phyloP scores from a whole-genome alignment of 2,888 invertebrate species.

The Polyommatus icarus region DNA sequence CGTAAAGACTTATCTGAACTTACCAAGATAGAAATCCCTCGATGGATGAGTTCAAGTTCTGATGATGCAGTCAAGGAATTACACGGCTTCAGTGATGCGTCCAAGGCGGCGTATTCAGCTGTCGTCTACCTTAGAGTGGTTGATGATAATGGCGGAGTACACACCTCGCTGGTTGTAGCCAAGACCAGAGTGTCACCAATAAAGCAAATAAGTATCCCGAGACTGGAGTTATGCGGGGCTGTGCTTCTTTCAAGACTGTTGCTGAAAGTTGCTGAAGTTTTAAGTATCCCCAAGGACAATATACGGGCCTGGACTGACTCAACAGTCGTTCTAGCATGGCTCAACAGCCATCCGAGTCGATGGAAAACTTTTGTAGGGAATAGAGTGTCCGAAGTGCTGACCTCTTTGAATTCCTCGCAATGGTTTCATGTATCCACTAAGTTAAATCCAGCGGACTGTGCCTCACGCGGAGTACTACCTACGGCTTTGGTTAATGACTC shows the following conservation, averaged over 20 bases:
- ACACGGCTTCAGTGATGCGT: conserved; percentile 1
- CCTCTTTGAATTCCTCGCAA: no score
- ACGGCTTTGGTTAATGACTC: no score
- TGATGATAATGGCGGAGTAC: not conserved
- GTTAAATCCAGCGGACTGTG: no score
- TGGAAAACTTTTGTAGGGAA: no score
- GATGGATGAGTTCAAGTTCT: not conserved
- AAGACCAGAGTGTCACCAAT: conserved; percentile 2
- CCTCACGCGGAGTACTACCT: no score
- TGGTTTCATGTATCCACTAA: no score
- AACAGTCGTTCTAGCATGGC: not conserved
- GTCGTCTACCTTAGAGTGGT: not conserved
- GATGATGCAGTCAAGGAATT: not conserved
- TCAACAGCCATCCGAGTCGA: not conserved
- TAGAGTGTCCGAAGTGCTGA: no score
- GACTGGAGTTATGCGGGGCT: not conserved
- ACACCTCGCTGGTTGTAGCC: not conserved
- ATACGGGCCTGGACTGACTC: not conserved
- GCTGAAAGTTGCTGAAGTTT: not conserved
- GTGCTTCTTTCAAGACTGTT: not conserved
- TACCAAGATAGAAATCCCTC: not conserved
- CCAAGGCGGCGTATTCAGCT: not conserved
- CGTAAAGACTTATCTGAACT: not conserved
- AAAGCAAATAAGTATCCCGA: not conserved
- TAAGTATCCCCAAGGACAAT: not conserved